phyloP scores from a whole-genome alignment of 2,888 invertebrate genomes.

The Drosophila differens region DNA sequence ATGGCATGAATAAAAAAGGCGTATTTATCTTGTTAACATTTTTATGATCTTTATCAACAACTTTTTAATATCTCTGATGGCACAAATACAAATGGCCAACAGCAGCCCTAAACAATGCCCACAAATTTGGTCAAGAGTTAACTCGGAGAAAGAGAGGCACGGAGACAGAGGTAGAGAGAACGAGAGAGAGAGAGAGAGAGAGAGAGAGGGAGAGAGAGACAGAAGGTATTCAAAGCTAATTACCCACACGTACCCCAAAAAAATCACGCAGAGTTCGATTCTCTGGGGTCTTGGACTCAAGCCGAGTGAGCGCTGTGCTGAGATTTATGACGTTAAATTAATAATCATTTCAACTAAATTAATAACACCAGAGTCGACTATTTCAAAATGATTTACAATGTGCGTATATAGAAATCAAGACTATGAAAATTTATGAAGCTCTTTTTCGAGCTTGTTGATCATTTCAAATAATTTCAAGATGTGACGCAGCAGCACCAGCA shows the following conservation, averaged over 20 bases:
- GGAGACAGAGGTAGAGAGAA: background rate
- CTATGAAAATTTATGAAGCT: conserved; percentile 53
- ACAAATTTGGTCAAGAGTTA: conserved; percentile 4
- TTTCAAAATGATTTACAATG: conserved; percentile 73
- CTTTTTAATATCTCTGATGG: conserved; percentile 3
- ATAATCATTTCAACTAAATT: conserved; percentile 80
- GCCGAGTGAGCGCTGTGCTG: conserved; percentile 28
- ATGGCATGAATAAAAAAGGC: background rate
- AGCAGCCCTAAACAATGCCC: background rate
- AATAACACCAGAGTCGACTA: conserved; percentile 62
- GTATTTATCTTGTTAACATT: background rate
- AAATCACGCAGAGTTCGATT: conserved; percentile 51
- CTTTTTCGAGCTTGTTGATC: conserved; percentile 60
- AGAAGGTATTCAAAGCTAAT: conserved; percentile 61
- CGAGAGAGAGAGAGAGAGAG: background rate
- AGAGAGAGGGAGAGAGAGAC: background rate
- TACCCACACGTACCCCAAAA: conserved; percentile 67
- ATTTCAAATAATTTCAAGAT: conserved; percentile 58
- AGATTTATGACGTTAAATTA: conserved; percentile 77
- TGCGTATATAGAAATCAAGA: conserved; percentile 46
- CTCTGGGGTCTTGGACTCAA: conserved; percentile 19
- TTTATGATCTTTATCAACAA: conserved; percentile 8
- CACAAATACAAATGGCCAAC: background rate
- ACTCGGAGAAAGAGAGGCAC: background rate
- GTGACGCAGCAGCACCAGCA: background rate